phyloP scores from a whole-genome alignment of 2,113 vertebrate genomes.

The Theropithecus gelada region DNA sequence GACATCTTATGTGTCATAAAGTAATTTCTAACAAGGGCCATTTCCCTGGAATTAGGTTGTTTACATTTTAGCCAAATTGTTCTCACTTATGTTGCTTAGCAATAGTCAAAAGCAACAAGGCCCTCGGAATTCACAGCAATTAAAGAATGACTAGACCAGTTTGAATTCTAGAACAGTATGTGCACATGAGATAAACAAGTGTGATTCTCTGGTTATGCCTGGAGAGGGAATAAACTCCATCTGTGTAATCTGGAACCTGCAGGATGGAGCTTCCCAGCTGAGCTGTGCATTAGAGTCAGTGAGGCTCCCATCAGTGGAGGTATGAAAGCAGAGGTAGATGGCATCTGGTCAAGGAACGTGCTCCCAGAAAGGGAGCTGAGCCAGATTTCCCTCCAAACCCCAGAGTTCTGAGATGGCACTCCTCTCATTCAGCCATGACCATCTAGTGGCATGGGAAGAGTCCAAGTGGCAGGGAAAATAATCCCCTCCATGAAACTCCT shows the following conservation, averaged over 20 bases:
- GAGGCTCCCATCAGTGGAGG: rapidly evolving
- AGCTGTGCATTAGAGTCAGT: not conserved
- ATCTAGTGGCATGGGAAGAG: not conserved
- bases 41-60: not conserved
- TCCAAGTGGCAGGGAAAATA: not conserved
- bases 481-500: not conserved
- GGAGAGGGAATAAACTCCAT: rapidly evolving
- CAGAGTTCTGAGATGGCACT: not conserved
- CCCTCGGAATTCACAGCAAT: not conserved
- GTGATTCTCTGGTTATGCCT: rapidly evolving
- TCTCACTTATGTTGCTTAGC: not conserved
- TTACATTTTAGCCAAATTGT: not conserved
- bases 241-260: too few species aligned
- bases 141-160: not conserved
- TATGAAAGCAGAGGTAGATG: not conserved
- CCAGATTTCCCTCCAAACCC: not conserved
- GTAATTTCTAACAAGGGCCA: slow-evolving; percentile 20
- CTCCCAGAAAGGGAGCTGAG: not conserved
- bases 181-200: not conserved
- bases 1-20: not conserved
- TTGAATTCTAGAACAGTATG: not conserved
- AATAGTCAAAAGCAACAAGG: not conserved
- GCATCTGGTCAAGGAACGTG: rapidly evolving
- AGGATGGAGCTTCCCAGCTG: rapidly evolving
- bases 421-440: not conserved